Evolutionary conservation across 2,113 vertebrate genomes (phyloP), one percentile per base, ranked within the genome.

Genomic region (Corythaeola cristata): DNA sequence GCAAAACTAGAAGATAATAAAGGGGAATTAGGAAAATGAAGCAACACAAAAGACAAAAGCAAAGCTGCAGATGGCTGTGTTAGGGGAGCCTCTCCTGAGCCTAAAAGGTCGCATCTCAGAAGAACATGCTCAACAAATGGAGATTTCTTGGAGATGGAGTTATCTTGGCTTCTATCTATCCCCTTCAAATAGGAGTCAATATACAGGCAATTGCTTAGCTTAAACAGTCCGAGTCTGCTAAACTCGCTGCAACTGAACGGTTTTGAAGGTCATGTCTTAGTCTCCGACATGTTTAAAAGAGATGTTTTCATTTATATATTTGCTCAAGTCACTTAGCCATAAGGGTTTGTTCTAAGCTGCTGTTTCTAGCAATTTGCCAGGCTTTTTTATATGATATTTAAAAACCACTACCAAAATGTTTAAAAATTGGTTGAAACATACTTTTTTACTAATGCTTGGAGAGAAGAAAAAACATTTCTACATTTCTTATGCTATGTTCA

Each of bases 391-490:
- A 39, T 44, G 20, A 47, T 84, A 89, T 67, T 79, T 30, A 7
- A 84, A 67, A 90, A 58, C 9, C 8, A 49, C 24, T 60, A 85
- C 32, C 18, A 75, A 84, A 78, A 93, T 44, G 15, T 84, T 93
- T 89, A 68, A 94, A 95, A 94, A 82, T 87, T 72, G 41, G 32
- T 78, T 50, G 56, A 95, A 90, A 78, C 37, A 85, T 88, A 58
- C 60, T 13, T 52, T 94, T 86, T 89, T 82, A 75, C 82, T 92
- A 84, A 85, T 71, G 47, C 35, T n/a, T 39, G 45, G 71, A 90
- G 71, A 82, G 87, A 50, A 87, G 27, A 74, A 93, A 50, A 15
- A 45, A 24, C 9, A 33, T 92, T 95, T 80, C 33, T 76, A 8
- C 11, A 35, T 93, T 90, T 94, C 26, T 39, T 90, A 12, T 20